Base-by-base conservation (phyloP, 2,888 invertebrate species). In the Danaus chrysippus region DNA sequence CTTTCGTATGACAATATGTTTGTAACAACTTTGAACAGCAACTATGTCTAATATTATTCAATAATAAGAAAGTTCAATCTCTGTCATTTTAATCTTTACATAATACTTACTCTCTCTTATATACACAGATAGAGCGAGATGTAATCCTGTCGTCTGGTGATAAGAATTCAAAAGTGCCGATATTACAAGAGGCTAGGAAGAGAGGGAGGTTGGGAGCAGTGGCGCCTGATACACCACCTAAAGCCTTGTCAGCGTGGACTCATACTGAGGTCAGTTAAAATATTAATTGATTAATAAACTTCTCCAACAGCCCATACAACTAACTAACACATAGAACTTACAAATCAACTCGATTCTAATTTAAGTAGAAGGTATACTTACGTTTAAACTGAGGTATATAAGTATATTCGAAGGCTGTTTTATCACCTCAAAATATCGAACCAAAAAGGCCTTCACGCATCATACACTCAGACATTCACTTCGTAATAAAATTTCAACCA, bases 101-200 rank as follows among this genome's bases (percentile, higher is more conserved):
- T 59, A 54, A 55, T 15, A 41, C 13, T 54, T 5, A 52, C 60
- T 62, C 42, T 65, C 59, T 70, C 71, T 49, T 11, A 17, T 17
- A 17, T 11, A 13, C 49, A 77, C 91, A 96, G 96, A 95, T 95
- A 82, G 95, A 96, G 83, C 93, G 95, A 54, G 95, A 95, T 84
- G 94, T 95, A 72, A 94, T 95, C 61, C 83, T 96, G 61, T 94
- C 94, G 3, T 94, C 93, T 43, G 92, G 93, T 0, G 95, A 95
- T 80, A 95, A 95, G 84, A 94, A 94, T 82, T 94, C 94, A 44
- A 95, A 95, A 82, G 95, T 95, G 61, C 95, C 95, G 1, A 94
- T 95, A 68, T 91, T 95, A 61, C 94, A 95, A 81, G 95, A 95
- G 74, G 94, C 94, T 73, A 93, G 94, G 78, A 87, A 89, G 71